Base-by-base conservation (phyloP, 2,797 vertebrate species). In the Syngnathus acus region DNA sequence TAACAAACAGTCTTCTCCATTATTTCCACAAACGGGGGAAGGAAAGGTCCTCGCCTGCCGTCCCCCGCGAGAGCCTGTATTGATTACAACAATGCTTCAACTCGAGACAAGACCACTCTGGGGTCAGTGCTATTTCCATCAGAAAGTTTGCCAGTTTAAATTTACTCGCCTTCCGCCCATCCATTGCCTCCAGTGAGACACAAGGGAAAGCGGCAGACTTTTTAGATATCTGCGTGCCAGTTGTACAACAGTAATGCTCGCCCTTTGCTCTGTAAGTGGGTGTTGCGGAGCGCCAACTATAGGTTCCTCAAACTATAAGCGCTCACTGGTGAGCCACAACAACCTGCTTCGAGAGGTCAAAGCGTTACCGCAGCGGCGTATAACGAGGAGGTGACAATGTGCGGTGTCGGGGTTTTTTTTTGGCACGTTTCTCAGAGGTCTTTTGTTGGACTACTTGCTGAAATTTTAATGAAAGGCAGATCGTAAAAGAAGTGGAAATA, bases 1-100 rank as follows among this genome's bases (percentile, higher is more conserved):
- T 88, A 90, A 90, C 88, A 91, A 90, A 92, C 87, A 77, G 84
- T 85, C 86, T 87, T 89, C 88, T 90, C 84, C 87, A 90, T 92
- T 91, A 91, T 91, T 91, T 91, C 84, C 88, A 87, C 83, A 80
- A 91, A 89, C 88, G 72, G 84, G 40, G 85, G 86, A 90, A 91
- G 86, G 83, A 91, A 91, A 93, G 90, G 90, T 93, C 90, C 80
- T 88, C 72, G 88, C 85, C 86, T 87, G 78, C 76, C 75, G 67
- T 87, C 88, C 90, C 26, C 90, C 85, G 73, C 72, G 88, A 90
- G 90, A 87, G 88, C 82, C 78, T 62, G 82, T 91, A 92, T 92
- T 92, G 91, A 93, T 92, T 92, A 91, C 89, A 91, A 89, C 89
- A 87, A 91, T 90, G 87, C 87, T 91, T 90, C 89, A 86, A 87